Evolutionary conservation across 2,888 invertebrate species (phyloP), one percentile per base, ranked within the genome.

Genomic region (Micoletzkya japonica): DNA sequence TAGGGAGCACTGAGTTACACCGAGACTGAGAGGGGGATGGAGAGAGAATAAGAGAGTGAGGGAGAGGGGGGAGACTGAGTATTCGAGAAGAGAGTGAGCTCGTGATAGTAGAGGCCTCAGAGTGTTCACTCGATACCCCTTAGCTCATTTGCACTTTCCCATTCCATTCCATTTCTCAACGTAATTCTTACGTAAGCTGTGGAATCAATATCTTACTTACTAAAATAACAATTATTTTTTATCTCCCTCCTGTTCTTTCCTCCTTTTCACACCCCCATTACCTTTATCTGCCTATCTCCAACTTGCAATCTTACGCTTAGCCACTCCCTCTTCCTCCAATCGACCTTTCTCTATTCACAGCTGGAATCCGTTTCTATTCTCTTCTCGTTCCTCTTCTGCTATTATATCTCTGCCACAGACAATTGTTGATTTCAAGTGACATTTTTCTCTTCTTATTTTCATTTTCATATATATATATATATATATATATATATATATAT

Each of bases 231-330:
- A 44, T 44, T 20, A 17, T 32, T n/a, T n/a, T 34, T 44, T 34
- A 60, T 49, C 61, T 20, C 26, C n/a, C 28, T 44, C 49, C 4
- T 44, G 10, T 26, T 61, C 61, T 44, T 44, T 61, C 49, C 3
- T 61, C 44, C 30, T 28, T 61, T 44, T 61, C 32, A 26, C 24
- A 26, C 2, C n/a, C 3, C 20, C 17, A 24, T 24, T 17, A 37
- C 4, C 26, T 37, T 34, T 28, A 4, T 56, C 56, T 24, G 10
- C n/a, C 56, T 56, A 10, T 56, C 26, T 56, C 24, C 26, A 26
- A 17, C 26, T 26, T 26, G n/a, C n/a, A n/a, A n/a, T n/a, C n/a
- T n/a, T n/a, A n/a, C n/a, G n/a, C n/a, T n/a, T n/a, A n/a, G n/a
- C n/a, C n/a, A n/a, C n/a, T n/a, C n/a, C n/a, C n/a, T n/a, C n/a